phyloP scores from a whole-genome alignment of 2,113 vertebrate species.

The Notechis scutatus region DNA sequence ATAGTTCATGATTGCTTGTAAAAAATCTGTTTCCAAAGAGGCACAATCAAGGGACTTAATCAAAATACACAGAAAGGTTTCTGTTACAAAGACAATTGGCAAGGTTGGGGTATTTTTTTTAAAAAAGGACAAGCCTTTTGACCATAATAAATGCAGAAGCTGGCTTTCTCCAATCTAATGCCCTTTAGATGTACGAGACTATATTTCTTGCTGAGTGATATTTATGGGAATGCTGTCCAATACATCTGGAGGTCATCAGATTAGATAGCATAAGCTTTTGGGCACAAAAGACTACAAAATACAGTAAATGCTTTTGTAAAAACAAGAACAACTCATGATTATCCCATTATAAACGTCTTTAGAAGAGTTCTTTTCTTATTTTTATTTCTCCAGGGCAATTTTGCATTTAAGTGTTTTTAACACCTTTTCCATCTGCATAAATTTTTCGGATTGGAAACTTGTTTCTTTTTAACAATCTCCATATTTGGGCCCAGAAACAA shows the following conservation, averaged over 20 bases:
- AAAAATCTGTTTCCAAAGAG: neutral
- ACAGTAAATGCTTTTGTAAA: neutral
- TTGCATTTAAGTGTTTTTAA: neutral
- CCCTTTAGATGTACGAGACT: neutral
- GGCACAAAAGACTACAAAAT: neutral
- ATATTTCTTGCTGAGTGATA: neutral
- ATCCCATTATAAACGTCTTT: neutral
- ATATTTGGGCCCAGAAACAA: accelerated
- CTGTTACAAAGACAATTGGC: neutral
- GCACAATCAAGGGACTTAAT: neutral
- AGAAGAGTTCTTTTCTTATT: neutral
- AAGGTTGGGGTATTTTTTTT: neutral
- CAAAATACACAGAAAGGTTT: neutral
- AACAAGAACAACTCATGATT: neutral
- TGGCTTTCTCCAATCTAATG: neutral
- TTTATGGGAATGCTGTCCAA: neutral
- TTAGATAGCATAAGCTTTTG: neutral
- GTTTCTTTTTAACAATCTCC: neutral
- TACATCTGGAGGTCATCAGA: neutral
- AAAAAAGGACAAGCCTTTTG: neutral
- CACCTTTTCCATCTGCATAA: accelerated
- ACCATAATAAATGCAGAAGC: neutral
- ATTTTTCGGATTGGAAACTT: accelerated
- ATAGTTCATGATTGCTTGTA: constrained; percentile 1
- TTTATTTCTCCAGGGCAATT: neutral